Percentiles rank a stretch among this genome's conserved stretches.
phyloP scores from a whole-genome alignment of 2,113 vertebrate genomes.

The Thryonomys swinderianus region DNA sequence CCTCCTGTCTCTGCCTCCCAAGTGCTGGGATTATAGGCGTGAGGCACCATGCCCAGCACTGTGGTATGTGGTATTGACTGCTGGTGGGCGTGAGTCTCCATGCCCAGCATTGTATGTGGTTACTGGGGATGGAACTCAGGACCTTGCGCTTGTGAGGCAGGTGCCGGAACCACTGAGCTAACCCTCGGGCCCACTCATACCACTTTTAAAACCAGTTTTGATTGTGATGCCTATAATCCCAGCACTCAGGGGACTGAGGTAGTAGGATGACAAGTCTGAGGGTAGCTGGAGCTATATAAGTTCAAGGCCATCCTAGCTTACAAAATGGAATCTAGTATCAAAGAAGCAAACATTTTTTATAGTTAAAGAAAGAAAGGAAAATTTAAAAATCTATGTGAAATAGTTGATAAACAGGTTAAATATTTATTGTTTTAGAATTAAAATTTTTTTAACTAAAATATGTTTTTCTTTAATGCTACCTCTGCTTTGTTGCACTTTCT shows the following conservation, averaged over 20 bases:
- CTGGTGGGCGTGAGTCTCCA: too few relatives aligned
- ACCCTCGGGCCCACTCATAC: too few relatives aligned
- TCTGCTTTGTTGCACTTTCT: conserved; percentile 55
- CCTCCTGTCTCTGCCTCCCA: too few relatives aligned
- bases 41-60: too few relatives aligned
- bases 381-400: not conserved
- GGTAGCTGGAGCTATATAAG: not conserved
- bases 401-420: conserved; percentile 19
- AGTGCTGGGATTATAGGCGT: too few relatives aligned
- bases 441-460: conserved; percentile 31
- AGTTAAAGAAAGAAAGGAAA: conserved; percentile 31
- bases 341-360: not conserved
- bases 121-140: too few relatives aligned
- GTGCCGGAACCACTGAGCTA: too few relatives aligned
- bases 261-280: not conserved
- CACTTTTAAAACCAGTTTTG: not conserved
- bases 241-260: not conserved
- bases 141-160: too few relatives aligned
- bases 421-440: conserved; percentile 16
- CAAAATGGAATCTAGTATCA: not conserved
- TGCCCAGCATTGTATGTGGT: too few relatives aligned
- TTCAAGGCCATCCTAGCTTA: not conserved
- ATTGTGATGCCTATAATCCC: not conserved
- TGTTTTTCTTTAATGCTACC: not conserved
- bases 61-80: too few relatives aligned